Evolutionary conservation across 2,888 invertebrate species (phyloP).

Genomic region (Caenorhabditis sp.): DNA sequence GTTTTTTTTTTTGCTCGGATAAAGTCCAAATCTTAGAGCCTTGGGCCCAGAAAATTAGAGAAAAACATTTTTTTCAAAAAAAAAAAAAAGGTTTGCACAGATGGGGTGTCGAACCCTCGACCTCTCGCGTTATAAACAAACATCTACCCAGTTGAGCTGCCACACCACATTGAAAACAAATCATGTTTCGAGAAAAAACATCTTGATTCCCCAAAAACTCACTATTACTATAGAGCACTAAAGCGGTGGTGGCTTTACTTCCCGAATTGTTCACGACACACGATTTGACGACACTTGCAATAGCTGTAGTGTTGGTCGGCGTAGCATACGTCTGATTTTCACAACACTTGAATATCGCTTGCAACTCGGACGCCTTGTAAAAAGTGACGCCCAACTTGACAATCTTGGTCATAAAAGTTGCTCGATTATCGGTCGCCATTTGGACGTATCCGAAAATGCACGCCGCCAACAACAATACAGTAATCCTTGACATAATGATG

Average conservation of each 20-base stretch:
- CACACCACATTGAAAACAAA: too few relatives aligned
- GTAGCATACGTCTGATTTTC: constrained; percentile 21
- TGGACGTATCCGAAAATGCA: background rate
- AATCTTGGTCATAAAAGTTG: constrained; percentile 11
- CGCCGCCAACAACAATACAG: background rate
- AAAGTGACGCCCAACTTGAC: constrained; percentile 23
- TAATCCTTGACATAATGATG: background rate
- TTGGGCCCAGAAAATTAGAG: too few relatives aligned
- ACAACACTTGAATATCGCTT: constrained; percentile 14
- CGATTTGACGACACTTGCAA: constrained; percentile 15
- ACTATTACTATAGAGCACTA: constrained; percentile 15
- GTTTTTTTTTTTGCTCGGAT: background rate
- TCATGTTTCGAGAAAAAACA: too few relatives aligned
- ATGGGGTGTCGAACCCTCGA: too few relatives aligned
- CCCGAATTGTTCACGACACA: constrained; percentile 34
- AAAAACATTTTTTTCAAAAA: too few relatives aligned
- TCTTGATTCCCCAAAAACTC: too few relatives aligned
- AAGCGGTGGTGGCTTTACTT: constrained; percentile 17
- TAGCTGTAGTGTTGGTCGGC: constrained; percentile 17
- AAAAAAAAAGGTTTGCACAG: too few relatives aligned
- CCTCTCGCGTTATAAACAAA: too few relatives aligned
- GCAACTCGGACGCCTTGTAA: constrained; percentile 20
- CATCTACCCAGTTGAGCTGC: too few relatives aligned
- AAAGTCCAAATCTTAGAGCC: too few relatives aligned
- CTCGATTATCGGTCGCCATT: constrained; percentile 12